Percentiles rank a stretch among this genome's conserved stretches.
phyloP scores from a whole-genome alignment of 2,797 vertebrate species.

The Vespertilio murinus region DNA sequence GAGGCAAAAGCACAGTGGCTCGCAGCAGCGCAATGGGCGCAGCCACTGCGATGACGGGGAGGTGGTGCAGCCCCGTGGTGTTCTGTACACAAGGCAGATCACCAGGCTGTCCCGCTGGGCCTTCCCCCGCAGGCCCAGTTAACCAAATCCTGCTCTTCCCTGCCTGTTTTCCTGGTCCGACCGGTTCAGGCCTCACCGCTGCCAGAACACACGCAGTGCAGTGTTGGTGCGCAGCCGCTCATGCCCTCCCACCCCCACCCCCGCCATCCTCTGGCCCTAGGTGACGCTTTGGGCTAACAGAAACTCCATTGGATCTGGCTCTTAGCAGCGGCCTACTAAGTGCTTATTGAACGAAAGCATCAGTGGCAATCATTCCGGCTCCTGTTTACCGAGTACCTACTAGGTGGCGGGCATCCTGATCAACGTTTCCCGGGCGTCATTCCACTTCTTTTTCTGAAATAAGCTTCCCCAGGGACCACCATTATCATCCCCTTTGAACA shows the following conservation, averaged over 20 bases:
- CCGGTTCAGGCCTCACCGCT: rapidly evolving
- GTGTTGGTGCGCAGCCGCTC: rapidly evolving
- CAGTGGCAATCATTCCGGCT: not conserved
- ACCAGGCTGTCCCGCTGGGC: not conserved
- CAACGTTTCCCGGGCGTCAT: not conserved
- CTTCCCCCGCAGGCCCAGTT: not conserved
- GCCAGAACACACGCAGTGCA: rapidly evolving
- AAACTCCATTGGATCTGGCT: no score
- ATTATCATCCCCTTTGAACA: not conserved
- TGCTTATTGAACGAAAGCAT: not conserved
- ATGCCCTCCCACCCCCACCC: no score
- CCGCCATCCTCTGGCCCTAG: not conserved
- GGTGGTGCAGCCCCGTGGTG: not conserved
- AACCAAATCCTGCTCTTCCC: not conserved
- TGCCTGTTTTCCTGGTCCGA: not conserved
- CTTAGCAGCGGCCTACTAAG: not conserved
- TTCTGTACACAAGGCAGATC: not conserved
- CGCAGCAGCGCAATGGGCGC: not conserved
- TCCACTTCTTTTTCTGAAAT: not conserved
- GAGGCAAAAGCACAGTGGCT: not conserved
- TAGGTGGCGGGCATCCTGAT: not conserved
- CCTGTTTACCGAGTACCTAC: not conserved
- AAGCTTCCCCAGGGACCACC: not conserved
- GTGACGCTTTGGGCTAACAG: not conserved
- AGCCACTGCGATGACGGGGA: conserved; percentile 15